Conservation (phyloP, 2,888 invertebrate species). For the Trichopria drosophilae region DNA sequence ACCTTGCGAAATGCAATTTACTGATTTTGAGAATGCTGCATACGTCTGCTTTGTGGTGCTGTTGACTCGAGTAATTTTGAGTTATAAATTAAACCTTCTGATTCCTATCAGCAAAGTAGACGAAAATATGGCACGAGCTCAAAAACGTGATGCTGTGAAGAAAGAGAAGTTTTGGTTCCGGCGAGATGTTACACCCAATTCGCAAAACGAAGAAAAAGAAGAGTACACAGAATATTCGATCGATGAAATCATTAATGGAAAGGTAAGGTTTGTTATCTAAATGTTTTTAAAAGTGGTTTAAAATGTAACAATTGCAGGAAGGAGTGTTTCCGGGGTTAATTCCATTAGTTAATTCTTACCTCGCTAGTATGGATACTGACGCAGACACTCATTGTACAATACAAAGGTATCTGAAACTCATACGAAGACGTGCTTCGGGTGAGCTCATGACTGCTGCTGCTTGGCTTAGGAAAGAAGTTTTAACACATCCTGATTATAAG, state of each 20-base stretch:
- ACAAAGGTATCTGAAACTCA: conserved; percentile 92
- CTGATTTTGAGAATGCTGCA: conserved; percentile 99
- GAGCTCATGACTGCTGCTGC: conserved; percentile 90
- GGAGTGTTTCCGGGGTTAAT: conserved; percentile 93
- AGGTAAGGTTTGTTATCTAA: conserved; percentile 60
- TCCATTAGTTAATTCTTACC: conserved; percentile 90
- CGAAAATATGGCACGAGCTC: conserved; percentile 96
- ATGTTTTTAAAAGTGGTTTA: background rate
- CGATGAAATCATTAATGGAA: conserved; percentile 96
- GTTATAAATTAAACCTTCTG: conserved; percentile 92
- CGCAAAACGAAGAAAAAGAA: conserved; percentile 60
- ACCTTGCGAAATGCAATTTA: conserved; percentile 96
- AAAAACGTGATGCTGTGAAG: conserved; percentile 84
- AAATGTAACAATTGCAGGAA: conserved; percentile 61
- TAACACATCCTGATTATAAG: conserved; percentile 87
- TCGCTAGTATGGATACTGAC: conserved; percentile 95
- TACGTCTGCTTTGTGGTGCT: conserved; percentile 97
- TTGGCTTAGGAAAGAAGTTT: conserved; percentile 91
- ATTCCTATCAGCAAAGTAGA: conserved; percentile 98
- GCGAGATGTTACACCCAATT: conserved; percentile 69
- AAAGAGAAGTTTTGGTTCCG: conserved; percentile 93
- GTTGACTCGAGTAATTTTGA: conserved; percentile 92
- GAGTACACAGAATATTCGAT: conserved; percentile 83
- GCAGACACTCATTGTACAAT: conserved; percentile 98
- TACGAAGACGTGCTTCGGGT: conserved; percentile 84